Base-by-base conservation (phyloP, 92 coral and sea anemone species). In the Porites lobata region DNA sequence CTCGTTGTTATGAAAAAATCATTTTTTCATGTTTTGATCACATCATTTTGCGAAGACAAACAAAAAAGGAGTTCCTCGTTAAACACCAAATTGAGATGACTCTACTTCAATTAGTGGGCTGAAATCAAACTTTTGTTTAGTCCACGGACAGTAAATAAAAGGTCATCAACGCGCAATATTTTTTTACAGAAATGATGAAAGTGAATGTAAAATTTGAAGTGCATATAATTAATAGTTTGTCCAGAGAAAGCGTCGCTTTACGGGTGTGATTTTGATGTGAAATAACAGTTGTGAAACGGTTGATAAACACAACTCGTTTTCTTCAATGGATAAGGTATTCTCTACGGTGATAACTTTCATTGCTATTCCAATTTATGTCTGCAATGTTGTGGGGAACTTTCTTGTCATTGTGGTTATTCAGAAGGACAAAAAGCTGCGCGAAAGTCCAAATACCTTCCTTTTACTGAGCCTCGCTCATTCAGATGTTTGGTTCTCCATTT, bases 321-420 rank as follows among this genome's bases (percentile, higher is more conserved):
- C 61, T 56, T 14, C 11, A 9, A 62, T 62, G 66, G 66, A 62
- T 62, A 7, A 15, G 66, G 66, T 62, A 18, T 29, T 68, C 10
- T 29, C 47, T 51, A 29, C 52, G 9, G 12, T 76, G 32, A 54
- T 80, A 7, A 65, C 61, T 8, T 47, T 4, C 61, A 43, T 61
- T 50, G 64, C 87, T 0, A 21, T 83, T n/a, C 62, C 80, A 57
- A 14, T 83, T 62, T 59, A 22, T 21, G 14, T 73, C 19, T 83
- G 56, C 87, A 83, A 11, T 47, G 47, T 62, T 4, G 7, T 75
- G 50, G 87, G 87, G 8, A 83, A 83, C 21, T 72, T 52, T 14
- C 61, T 83, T 61, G 87, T 73, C 14, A 19, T 83, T 2, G 51
- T 51, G 15, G 71, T 83, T 15, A 32, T 73, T 47, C 26, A 64